Evolutionary conservation across 2,797 vertebrate genomes (phyloP).

Genomic region (Pangasius djambal): DNA sequence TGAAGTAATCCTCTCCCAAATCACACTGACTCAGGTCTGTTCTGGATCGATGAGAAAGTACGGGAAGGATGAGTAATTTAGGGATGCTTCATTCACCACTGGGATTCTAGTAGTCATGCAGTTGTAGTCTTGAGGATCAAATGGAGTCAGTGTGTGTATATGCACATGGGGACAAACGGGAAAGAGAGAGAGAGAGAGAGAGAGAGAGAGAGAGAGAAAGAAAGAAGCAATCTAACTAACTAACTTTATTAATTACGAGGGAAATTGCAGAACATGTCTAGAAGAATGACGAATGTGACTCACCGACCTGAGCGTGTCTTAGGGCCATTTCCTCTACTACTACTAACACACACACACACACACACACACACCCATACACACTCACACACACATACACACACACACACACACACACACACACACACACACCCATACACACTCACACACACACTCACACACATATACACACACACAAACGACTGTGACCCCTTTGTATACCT

Average conservation of each 20-base stretch:
- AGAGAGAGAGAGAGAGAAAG: neutral
- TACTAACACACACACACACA: neutral
- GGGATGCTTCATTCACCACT: neutral
- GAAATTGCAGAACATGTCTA: neutral
- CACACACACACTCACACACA: neutral
- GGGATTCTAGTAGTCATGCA: neutral
- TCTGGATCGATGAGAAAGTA: neutral
- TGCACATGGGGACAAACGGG: neutral
- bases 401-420: neutral
- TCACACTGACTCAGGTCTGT: neutral
- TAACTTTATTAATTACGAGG: neutral
- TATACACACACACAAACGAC: neutral
- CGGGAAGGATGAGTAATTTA: constrained; percentile 5
- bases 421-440: neutral
- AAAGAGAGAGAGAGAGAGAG: neutral
- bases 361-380: neutral
- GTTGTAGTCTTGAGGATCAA: neutral
- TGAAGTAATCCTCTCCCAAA: neutral
- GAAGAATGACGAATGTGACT: constrained; percentile 2
- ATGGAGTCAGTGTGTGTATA: neutral
- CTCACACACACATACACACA: neutral
- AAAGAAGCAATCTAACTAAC: neutral
- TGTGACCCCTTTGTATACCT: neutral
- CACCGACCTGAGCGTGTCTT: neutral
- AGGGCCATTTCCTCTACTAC: neutral